A percentile compares a stretch with the other conserved stretches of the same genome.
These are phyloP conservation scores for Cheilosia variabilis DNA, from an alignment of 2,888 invertebrate species.

Conservation along the genomic window DNA sequence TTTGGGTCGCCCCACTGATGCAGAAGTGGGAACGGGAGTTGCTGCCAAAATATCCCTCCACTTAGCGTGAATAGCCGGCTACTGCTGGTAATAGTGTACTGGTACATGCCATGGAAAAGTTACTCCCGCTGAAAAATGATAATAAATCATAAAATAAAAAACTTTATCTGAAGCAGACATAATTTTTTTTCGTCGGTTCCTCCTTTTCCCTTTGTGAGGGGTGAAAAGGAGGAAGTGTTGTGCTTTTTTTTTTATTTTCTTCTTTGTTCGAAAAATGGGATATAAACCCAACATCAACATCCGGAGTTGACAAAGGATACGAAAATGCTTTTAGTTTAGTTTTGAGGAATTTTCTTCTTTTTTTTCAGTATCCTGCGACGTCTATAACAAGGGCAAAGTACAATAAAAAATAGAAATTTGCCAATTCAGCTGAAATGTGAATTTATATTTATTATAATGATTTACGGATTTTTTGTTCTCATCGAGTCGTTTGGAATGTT, in stretches of 20 bases:
- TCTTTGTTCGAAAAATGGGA: conserved; percentile 29
- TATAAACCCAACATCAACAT: conserved; percentile 70
- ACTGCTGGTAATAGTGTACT: conserved; percentile 41
- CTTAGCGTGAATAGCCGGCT: conserved; percentile 42
- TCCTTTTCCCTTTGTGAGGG: conserved; percentile 27
- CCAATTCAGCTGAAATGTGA: conserved; percentile 74
- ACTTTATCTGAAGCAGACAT: conserved; percentile 72
- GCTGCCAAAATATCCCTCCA: conserved; percentile 33
- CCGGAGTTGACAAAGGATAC: conserved; percentile 75
- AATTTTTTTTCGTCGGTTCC: conserved; percentile 55
- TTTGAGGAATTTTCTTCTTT: conserved; percentile 44
- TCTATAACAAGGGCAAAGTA: conserved; percentile 55
- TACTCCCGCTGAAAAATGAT: conserved; percentile 71
- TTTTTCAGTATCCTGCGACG: not conserved
- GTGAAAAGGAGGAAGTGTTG: conserved; percentile 50
- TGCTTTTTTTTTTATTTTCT: conserved; percentile 17
- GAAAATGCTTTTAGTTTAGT: conserved; percentile 75
- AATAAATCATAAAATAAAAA: conserved; percentile 75
- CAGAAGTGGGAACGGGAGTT: conserved; percentile 3
- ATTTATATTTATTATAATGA: conserved; percentile 75
- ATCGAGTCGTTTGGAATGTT: conserved; percentile 54
- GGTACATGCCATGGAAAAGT: conserved; percentile 60
- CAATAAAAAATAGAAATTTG: conserved; percentile 46
- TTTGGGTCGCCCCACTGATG: conserved; percentile 11
- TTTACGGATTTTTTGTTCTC: conserved; percentile 59